A percentile compares a stretch with the other conserved stretches of the same genome.
These are phyloP conservation scores for Cryptus armator DNA, from an alignment of 2,888 invertebrate species.

Conservation along the genomic window DNA sequence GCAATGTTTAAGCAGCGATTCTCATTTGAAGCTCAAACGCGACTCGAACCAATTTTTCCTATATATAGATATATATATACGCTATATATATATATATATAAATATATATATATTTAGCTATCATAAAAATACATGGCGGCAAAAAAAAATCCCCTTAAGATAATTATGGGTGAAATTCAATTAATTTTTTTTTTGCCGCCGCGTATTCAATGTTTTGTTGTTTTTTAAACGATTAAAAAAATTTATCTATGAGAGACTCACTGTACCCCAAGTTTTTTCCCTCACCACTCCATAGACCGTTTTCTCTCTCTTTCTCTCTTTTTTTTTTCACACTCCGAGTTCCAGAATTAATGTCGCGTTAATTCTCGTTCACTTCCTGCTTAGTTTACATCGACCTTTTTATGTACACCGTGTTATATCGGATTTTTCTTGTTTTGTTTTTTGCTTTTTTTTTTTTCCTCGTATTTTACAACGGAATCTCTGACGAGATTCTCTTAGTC, in stretches of 20 bases:
- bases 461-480: constrained; percentile 67
- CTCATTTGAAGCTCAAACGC: constrained; percentile 55
- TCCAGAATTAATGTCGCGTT: constrained; percentile 49
- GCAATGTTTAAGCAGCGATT: constrained; percentile 80
- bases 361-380: constrained; percentile 52
- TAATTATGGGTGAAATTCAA: background rate
- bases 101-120: constrained; percentile 2
- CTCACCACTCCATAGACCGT: constrained; percentile 76
- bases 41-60: constrained; percentile 66
- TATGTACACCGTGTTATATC: constrained; percentile 70
- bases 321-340: constrained; percentile 38
- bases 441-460: constrained; percentile 22
- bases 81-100: background rate
- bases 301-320: constrained; percentile 32
- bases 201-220: constrained; percentile 4
- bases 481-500: constrained; percentile 67
- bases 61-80: background rate
- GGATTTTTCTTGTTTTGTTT: constrained; percentile 6
- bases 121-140: background rate
- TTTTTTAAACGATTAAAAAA: constrained; percentile 16
- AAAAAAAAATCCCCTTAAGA: background rate
- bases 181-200: background rate
- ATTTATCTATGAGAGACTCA: constrained; percentile 68
- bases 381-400: constrained; percentile 58
- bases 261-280: constrained; percentile 72